Conservation (phyloP, 2,113 vertebrate species). For the Pygoscelis adeliae region DNA sequence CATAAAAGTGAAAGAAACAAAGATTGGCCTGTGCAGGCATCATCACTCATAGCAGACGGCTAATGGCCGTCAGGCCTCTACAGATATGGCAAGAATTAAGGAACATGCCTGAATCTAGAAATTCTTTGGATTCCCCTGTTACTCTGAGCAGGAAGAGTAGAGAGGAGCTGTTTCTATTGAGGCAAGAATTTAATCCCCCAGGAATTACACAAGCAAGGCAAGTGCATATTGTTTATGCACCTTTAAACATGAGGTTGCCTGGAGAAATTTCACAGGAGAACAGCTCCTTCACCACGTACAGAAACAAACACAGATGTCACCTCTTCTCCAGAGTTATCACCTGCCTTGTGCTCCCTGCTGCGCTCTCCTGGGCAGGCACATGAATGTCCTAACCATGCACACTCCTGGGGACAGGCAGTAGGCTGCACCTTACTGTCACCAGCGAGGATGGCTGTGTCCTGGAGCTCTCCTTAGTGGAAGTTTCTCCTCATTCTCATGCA, state of each 20-base stretch:
- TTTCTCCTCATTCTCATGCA: neutral
- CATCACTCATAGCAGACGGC: neutral
- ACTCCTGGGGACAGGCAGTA: neutral
- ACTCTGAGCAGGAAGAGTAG: neutral
- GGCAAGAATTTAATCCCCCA: neutral
- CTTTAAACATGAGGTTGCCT: neutral
- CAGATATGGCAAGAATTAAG: neutral
- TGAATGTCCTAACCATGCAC: rapidly evolving
- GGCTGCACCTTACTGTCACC: neutral
- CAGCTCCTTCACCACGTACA: neutral
- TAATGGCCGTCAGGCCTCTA: neutral
- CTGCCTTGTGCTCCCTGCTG: neutral
- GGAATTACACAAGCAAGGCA: neutral
- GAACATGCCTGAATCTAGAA: neutral
- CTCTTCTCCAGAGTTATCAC: neutral
- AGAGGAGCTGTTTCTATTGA: neutral
- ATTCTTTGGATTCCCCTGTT: neutral
- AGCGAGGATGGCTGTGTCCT: neutral
- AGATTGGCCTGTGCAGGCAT: neutral
- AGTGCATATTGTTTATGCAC: neutral
- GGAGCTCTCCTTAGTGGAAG: neutral
- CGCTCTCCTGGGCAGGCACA: neutral
- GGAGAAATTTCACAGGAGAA: neutral
- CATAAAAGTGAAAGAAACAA: neutral
- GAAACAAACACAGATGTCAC: neutral